phyloP scores from a whole-genome alignment of 2,888 invertebrate species.

The Aphelenchoides bicaudatus region DNA sequence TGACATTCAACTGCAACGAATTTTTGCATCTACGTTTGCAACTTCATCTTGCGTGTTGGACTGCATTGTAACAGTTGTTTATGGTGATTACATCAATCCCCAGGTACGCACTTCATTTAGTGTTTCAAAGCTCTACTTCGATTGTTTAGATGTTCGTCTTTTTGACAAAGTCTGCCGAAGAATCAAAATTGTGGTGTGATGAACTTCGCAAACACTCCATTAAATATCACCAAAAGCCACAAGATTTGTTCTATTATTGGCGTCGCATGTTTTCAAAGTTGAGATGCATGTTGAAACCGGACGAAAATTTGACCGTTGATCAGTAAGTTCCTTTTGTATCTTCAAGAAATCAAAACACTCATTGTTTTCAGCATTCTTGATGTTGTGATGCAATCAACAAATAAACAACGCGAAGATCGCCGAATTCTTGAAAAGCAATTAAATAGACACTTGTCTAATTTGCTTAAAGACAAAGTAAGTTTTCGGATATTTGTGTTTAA shows the following conservation, averaged over 20 bases:
- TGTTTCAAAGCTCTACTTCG: too few species aligned
- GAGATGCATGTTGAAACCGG: slow-evolving; percentile 15
- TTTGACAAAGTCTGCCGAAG: slow-evolving; percentile 35
- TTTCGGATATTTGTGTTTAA: background rate
- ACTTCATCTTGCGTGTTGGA: slow-evolving; percentile 31
- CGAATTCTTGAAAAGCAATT: slow-evolving; percentile 30
- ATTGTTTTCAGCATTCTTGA: slow-evolving; percentile 33
- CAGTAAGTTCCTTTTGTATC: slow-evolving; percentile 18
- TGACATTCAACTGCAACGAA: slow-evolving; percentile 30
- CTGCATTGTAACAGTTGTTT: slow-evolving; percentile 35
- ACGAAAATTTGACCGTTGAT: slow-evolving; percentile 27
- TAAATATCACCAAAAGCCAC: slow-evolving; percentile 23
- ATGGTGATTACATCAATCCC: slow-evolving; percentile 41
- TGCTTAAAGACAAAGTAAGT: slow-evolving; percentile 36
- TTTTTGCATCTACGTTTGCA: slow-evolving; percentile 24
- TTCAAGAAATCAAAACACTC: slow-evolving; percentile 1
- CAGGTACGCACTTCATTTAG: too few species aligned
- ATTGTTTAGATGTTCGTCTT: slow-evolving; percentile 40
- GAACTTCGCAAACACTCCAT: slow-evolving; percentile 30
- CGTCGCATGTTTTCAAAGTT: slow-evolving; percentile 32
- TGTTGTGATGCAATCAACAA: slow-evolving; percentile 28
- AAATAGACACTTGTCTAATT: slow-evolving; percentile 30
- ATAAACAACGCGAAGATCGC: slow-evolving; percentile 36
- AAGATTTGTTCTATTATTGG: slow-evolving; percentile 37
- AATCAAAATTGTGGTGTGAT: slow-evolving; percentile 33